These are phyloP conservation scores for Meteorus sp. DNA, from an alignment of 1,140 invertebrate species.

Conservation along the genomic window DNA sequence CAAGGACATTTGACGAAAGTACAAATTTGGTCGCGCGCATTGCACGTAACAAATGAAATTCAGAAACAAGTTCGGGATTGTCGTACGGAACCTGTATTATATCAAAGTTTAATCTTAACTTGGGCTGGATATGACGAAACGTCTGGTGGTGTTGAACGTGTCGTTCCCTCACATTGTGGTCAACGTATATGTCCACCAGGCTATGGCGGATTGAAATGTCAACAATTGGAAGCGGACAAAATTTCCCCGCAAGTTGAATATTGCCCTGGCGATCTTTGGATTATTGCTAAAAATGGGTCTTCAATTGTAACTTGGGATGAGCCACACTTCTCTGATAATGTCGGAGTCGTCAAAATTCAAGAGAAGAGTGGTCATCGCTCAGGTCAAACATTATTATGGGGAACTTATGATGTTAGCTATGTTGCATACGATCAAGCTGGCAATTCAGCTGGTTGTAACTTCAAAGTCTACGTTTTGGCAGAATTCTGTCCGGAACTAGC, in stretches of 20 bases:
- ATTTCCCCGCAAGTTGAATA: slow-evolving; percentile 81
- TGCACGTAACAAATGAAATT: slow-evolving; percentile 91
- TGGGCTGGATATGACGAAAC: slow-evolving; percentile 93
- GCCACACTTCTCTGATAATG: slow-evolving; percentile 87
- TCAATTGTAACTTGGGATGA: slow-evolving; percentile 93
- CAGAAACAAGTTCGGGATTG: slow-evolving; percentile 91
- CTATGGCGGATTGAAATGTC: slow-evolving; percentile 81
- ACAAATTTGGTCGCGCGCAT: slow-evolving; percentile 88
- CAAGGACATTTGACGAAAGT: slow-evolving; percentile 93
- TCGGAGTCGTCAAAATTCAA: slow-evolving; percentile 75
- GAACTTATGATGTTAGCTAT: slow-evolving; percentile 91
- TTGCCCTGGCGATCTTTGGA: slow-evolving; percentile 92
- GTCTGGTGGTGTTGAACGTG: slow-evolving; percentile 84
- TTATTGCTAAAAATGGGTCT: slow-evolving; percentile 89
- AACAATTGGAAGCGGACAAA: slow-evolving; percentile 83
- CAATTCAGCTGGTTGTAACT: slow-evolving; percentile 89
- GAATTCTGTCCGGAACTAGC: slow-evolving; percentile 87
- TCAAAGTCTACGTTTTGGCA: slow-evolving; percentile 89
- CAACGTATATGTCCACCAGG: slow-evolving; percentile 84
- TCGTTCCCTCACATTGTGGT: slow-evolving; percentile 89
- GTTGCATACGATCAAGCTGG: slow-evolving; percentile 89
- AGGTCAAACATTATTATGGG: slow-evolving; percentile 91
- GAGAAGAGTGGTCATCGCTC: slow-evolving; percentile 86
- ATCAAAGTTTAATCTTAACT: slow-evolving; percentile 80
- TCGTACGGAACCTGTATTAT: slow-evolving; percentile 87